Base-by-base conservation (phyloP, 2,888 invertebrate species). In the Spisula solida region DNA sequence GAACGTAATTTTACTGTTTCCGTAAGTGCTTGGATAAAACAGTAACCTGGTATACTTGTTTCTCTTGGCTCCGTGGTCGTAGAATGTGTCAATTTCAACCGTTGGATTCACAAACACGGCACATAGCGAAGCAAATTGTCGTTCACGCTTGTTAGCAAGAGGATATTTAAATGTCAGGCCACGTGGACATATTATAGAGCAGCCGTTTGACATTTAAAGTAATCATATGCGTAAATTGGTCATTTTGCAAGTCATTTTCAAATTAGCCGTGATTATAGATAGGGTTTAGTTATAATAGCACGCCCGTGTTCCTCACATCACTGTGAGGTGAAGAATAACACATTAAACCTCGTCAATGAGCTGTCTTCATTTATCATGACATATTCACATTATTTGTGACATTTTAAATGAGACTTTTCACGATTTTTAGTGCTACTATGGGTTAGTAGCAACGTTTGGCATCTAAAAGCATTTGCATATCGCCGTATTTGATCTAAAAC, bases 171-270 rank as follows among this genome's bases (percentile, higher is more conserved):
- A 79, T 85, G 85, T 56, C 85, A 79, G 12, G 85, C 83, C 91
- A 91, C 91, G 91, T 89, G 91, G 86, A 81, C 6, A 34, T 60
- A 79, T 86, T 86, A 88, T 80, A 84, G 82, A 34, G n/a, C 66
- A 29, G 60, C 47, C 55, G 60, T 81, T 60, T 89, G 92, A 88
- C 89, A 92, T 90, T 92, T 92, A 89, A 88, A 82, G 85, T 84
- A 89, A 89, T 92, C 81, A 89, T 86, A 88, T 81, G 86, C 90
- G 80, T 85, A 90, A 92, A 92, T 92, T 90, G 92, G 90, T 89
- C 92, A 89, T 89, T 92, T 92, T 87, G 86, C 92, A 88, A 87
- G 86, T 89, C 66, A 92, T 92, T 90, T 92, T 90, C 90, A 82
- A 88, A 89, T 92, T 88, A 92, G 81, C 81, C 84, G 70, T 85